These are phyloP conservation scores for Mycteria americana DNA, from an alignment of 2,797 vertebrate genomes.

Conservation along the genomic window DNA sequence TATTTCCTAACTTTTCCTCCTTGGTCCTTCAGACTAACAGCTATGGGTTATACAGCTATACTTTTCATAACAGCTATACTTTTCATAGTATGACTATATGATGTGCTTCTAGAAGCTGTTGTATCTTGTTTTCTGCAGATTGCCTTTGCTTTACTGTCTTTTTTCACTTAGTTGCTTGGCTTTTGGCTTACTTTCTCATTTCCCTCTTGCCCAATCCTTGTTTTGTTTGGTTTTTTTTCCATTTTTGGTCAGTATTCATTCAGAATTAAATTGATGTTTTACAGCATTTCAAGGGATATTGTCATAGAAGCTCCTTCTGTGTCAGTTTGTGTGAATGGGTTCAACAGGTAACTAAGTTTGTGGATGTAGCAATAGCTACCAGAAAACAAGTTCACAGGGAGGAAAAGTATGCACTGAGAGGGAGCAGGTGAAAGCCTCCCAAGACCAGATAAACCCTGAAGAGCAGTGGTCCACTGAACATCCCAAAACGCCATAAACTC, in stretches of 20 bases:
- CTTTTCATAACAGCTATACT: too few relatives aligned
- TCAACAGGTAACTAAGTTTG: background rate
- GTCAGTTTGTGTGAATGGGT: background rate
- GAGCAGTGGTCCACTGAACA: background rate
- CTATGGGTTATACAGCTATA: too few relatives aligned
- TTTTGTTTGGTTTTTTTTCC: background rate
- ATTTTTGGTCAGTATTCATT: background rate
- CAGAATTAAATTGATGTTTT: background rate
- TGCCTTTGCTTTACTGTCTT: background rate
- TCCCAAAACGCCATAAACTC: background rate
- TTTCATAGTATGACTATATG: background rate
- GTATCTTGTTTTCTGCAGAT: background rate
- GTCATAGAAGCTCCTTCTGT: background rate
- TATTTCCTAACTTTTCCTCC: background rate
- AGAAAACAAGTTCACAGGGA: background rate
- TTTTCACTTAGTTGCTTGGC: background rate
- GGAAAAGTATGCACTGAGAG: background rate
- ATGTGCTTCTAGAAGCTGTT: background rate
- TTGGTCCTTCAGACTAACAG: background rate
- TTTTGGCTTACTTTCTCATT: background rate
- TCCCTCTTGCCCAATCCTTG: background rate
- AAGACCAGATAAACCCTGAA: background rate
- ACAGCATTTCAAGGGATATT: background rate
- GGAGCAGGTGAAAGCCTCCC: background rate
- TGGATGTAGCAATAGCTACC: background rate